These are phyloP conservation scores for Himalopsyche japonica DNA, from an alignment of 2,888 invertebrate genomes.

Conservation along the genomic window DNA sequence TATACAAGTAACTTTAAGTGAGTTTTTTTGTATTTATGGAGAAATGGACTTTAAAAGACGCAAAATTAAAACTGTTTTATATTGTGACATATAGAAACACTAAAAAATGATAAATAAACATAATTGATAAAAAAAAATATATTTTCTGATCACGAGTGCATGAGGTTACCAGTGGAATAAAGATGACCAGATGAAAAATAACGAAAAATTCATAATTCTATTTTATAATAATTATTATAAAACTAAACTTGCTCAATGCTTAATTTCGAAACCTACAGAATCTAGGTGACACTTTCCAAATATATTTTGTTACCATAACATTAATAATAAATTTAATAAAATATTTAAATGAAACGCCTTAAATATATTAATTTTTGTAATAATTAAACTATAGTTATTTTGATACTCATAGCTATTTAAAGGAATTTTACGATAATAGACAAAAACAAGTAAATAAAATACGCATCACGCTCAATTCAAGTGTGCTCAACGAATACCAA, in stretches of 20 bases:
- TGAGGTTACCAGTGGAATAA: constrained; percentile 5
- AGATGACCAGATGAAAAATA: constrained; percentile 2
- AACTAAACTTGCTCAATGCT: constrained; percentile 5
- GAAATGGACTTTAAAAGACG: constrained; percentile 1
- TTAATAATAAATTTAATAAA: constrained; percentile 21
- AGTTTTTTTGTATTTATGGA: neutral
- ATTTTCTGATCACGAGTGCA: neutral
- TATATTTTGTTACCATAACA: constrained; percentile 34
- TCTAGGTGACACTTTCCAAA: neutral
- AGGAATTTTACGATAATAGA: neutral
- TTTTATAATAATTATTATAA: neutral
- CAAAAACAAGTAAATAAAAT: neutral
- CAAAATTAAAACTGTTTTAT: neutral
- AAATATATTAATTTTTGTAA: constrained; percentile 11
- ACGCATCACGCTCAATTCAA: neutral
- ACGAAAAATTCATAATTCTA: neutral
- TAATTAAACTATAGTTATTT: constrained; percentile 9
- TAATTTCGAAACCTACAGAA: neutral
- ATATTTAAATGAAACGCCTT: constrained; percentile 22
- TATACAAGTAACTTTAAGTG: neutral
- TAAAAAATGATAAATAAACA: neutral
- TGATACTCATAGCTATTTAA: constrained; percentile 6
- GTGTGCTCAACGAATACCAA: neutral
- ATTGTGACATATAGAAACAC: neutral
- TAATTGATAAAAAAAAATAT: neutral